phyloP scores from a whole-genome alignment of 2,113 vertebrate genomes.

The Delphinapterus leucas region DNA sequence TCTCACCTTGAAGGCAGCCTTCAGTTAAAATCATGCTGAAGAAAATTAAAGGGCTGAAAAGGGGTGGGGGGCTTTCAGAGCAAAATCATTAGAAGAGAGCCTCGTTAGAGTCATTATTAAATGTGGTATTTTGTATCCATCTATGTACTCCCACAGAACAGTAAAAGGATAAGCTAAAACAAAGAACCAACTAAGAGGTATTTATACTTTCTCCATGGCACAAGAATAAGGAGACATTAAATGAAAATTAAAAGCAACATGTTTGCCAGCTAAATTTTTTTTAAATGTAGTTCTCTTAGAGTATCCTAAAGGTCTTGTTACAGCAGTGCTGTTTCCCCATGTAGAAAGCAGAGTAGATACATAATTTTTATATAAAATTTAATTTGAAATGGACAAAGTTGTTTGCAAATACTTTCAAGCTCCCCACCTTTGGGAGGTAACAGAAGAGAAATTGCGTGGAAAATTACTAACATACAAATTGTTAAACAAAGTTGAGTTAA shows the following conservation, averaged over 20 bases:
- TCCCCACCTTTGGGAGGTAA: not conserved
- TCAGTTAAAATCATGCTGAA: slow-evolving; percentile 23
- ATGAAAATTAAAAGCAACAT: slow-evolving; percentile 38
- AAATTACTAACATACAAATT: not conserved
- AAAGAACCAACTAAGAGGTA: not conserved
- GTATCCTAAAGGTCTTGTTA: not conserved
- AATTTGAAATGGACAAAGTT: not conserved
- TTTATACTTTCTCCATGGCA: not conserved
- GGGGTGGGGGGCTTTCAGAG: not conserved
- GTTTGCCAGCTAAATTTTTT: not conserved
- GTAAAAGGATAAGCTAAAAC: not conserved
- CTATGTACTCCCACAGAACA: not conserved
- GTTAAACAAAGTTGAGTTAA: not conserved
- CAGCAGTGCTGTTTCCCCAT: not conserved
- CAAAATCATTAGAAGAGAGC: slow-evolving; percentile 24
- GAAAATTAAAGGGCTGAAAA: not conserved
- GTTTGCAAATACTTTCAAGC: slow-evolving; percentile 17
- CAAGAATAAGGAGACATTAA: not conserved
- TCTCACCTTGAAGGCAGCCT: not conserved
- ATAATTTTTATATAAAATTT: not conserved
- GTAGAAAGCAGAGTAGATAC: not conserved
- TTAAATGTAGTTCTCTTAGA: not conserved
- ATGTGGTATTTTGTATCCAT: slow-evolving; percentile 5
- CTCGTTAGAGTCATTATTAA: not conserved
- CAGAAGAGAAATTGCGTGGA: not conserved